Conservation (phyloP, 2,888 invertebrate species). For the Lasioglossum villosulum region DNA sequence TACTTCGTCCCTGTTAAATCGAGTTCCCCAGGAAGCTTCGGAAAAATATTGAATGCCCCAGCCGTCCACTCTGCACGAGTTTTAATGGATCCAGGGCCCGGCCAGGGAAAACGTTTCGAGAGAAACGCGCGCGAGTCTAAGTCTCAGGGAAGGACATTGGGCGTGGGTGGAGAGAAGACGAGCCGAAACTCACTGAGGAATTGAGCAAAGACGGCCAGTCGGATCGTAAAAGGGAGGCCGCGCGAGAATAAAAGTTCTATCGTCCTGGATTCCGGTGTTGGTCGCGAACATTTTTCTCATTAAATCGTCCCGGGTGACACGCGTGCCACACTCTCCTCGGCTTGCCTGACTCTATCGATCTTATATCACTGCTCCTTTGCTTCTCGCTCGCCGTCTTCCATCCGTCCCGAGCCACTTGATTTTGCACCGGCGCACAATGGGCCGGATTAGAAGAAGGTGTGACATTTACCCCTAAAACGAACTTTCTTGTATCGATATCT, state of each 20-base stretch:
- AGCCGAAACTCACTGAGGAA: conserved; percentile 28
- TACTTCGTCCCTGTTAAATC: conserved; percentile 61
- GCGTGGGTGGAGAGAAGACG: neutral
- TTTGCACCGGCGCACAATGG: neutral
- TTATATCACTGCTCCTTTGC: conserved; percentile 32
- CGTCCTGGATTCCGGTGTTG: conserved; percentile 62
- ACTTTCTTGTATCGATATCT: no score
- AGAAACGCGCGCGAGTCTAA: neutral
- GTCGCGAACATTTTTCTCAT: conserved; percentile 74
- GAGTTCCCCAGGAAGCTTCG: conserved; percentile 57
- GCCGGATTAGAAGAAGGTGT: no score
- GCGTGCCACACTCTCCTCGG: conserved; percentile 30
- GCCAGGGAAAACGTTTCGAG: conserved; percentile 16
- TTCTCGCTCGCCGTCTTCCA: neutral
- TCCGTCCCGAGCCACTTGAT: neutral
- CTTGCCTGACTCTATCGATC: conserved; percentile 22
- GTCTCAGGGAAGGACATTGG: neutral
- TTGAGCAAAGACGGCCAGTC: neutral
- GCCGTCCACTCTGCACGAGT: conserved; percentile 71
- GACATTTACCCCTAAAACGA: no score
- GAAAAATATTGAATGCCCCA: conserved; percentile 73
- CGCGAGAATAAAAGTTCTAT: conserved; percentile 31
- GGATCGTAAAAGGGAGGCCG: conserved; percentile 1
- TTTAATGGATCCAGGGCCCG: conserved; percentile 76
- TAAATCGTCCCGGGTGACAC: conserved; percentile 74